Evolutionary conservation across 2,113 vertebrate species (phyloP).

Genomic region (Cricetomys ansorgei): DNA sequence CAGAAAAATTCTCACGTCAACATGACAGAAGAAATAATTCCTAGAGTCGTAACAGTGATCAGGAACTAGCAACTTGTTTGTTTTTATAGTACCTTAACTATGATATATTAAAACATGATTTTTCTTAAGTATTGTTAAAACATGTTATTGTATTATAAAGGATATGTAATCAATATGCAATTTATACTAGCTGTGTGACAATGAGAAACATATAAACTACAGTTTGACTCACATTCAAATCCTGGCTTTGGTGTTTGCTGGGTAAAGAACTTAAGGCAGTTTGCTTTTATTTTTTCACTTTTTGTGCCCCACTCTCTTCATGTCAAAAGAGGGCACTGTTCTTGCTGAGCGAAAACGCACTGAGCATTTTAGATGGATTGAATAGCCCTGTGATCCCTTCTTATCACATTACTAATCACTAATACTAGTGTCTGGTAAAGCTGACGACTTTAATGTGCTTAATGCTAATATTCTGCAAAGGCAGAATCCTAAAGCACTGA

Average conservation of each 20-base stretch:
- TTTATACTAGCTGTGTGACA: not conserved
- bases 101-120: not conserved
- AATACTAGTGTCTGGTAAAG: not conserved
- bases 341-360: not conserved
- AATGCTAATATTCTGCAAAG: not conserved
- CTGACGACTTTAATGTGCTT: not conserved
- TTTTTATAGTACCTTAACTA: not conserved
- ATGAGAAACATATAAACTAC: not conserved
- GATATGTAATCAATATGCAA: not conserved
- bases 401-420: not conserved
- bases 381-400: not conserved
- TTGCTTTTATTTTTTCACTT: not conserved
- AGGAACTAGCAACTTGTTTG: slow-evolving; percentile 20
- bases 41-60: not conserved
- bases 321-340: not conserved
- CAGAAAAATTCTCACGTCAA: not conserved
- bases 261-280: not conserved
- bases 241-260: not conserved
- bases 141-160: not conserved
- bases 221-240: not conserved
- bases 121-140: not conserved
- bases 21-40: not conserved
- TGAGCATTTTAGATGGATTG: not conserved
- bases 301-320: not conserved
- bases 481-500: not conserved